Conservation (phyloP, 2,888 invertebrate species). For the Ennomos quercinarius region DNA sequence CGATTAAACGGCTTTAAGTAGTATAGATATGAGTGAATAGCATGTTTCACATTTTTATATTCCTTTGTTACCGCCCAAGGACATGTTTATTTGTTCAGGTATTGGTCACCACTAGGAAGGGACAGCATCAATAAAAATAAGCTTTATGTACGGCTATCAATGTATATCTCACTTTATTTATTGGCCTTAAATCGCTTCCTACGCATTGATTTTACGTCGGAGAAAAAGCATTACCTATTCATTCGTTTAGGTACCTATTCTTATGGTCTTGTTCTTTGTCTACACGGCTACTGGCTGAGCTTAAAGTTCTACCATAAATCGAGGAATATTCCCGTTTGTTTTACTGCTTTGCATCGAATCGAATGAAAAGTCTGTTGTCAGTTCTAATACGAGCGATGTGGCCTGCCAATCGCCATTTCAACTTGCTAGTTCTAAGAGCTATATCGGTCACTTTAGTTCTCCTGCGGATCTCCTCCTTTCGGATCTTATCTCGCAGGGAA, state of each 20-base stretch:
- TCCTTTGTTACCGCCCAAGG: constrained; percentile 22
- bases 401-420: too few relatives aligned
- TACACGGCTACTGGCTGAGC: not conserved
- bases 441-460: too few relatives aligned
- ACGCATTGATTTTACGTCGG: constrained; percentile 39
- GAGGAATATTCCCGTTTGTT: not conserved
- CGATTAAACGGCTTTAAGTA: too few relatives aligned
- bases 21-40: too few relatives aligned
- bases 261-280: constrained; percentile 12
- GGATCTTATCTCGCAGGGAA: too few relatives aligned
- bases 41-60: not conserved
- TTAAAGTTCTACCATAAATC: not conserved
- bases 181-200: constrained; percentile 45
- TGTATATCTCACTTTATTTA: constrained; percentile 44
- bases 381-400: too few relatives aligned
- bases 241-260: constrained; percentile 36
- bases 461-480: too few relatives aligned
- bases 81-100: constrained; percentile 24
- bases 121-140: constrained; percentile 33
- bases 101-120: constrained; percentile 39
- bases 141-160: constrained; percentile 44
- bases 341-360: too few relatives aligned
- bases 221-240: constrained; percentile 36
- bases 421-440: too few relatives aligned
- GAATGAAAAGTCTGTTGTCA: too few relatives aligned